Evolutionary conservation across 2,797 vertebrate genomes (phyloP).

Genomic region (Steatocranus sp.): DNA sequence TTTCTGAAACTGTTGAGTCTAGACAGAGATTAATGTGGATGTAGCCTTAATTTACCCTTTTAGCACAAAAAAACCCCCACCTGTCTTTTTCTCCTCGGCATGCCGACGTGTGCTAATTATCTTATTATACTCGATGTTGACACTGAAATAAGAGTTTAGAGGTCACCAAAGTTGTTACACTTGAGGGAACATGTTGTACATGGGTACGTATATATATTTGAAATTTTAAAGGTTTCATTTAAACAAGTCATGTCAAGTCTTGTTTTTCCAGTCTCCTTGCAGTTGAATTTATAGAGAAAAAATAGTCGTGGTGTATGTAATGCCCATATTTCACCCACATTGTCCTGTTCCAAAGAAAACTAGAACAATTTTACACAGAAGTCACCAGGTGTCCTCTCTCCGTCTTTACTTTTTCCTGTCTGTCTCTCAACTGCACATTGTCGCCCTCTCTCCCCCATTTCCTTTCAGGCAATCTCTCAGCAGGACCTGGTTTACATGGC

Average conservation of each 20-base stretch:
- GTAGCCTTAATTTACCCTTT: not conserved
- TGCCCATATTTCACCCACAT: not conserved
- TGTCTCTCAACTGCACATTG: not conserved
- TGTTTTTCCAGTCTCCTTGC: not conserved
- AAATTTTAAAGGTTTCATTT: not conserved
- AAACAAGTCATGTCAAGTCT: not conserved
- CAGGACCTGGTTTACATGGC: slow-evolving; percentile 99
- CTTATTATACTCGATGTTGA: not conserved
- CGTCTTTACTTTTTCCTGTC: not conserved
- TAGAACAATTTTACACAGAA: slow-evolving; percentile 4
- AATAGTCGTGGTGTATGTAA: not conserved
- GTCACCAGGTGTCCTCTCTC: not conserved
- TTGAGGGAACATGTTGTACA: not conserved
- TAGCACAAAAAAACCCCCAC: not conserved
- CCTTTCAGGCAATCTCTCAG: slow-evolving; percentile 90
- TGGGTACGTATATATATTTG: not conserved
- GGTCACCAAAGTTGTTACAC: not conserved
- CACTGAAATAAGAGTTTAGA: not conserved
- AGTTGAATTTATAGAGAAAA: not conserved
- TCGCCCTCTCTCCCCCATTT: not conserved
- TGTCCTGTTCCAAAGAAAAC: not conserved
- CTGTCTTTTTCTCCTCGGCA: not conserved
- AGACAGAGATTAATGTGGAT: not conserved
- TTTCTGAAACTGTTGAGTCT: not conserved
- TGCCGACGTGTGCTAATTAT: not conserved